Percentiles rank a stretch among this genome's conserved stretches.
These are phyloP conservation scores for Callionymus lyra DNA, from an alignment of 2,113 vertebrate species.

Conservation along the genomic window DNA sequence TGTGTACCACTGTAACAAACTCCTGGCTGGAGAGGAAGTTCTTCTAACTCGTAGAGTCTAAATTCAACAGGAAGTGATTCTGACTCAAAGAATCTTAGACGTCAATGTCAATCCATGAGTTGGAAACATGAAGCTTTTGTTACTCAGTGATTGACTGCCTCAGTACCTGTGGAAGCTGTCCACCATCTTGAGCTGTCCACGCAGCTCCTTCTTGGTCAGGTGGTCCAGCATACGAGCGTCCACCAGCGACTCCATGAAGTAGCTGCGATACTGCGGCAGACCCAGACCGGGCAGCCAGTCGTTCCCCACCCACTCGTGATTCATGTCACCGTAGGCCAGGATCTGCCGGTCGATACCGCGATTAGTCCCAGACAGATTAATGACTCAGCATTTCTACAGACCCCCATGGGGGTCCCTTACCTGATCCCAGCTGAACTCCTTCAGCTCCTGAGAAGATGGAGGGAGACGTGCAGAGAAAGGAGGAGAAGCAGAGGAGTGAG, in stretches of 20 bases:
- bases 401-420: constrained; percentile 48
- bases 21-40: too few species aligned
- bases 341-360: constrained; percentile 63
- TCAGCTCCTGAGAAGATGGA: constrained; percentile 71
- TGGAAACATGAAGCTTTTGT: too few species aligned
- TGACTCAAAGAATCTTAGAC: too few species aligned
- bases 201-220: constrained; percentile 89
- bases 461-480: constrained; percentile 35
- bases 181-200: constrained; percentile 91
- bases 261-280: constrained; percentile 86
- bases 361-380: background rate
- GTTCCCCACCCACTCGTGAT: constrained; percentile 91
- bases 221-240: constrained; percentile 91
- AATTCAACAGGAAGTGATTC: too few species aligned
- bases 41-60: too few species aligned
- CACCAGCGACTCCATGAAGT: constrained; percentile 94
- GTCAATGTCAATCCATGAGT: too few species aligned
- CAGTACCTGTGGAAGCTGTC: constrained; percentile 89
- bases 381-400: background rate
- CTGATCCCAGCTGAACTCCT: constrained; percentile 92
- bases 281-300: constrained; percentile 91
- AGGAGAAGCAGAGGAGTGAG: constrained; percentile 50
- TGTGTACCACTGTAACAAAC: too few species aligned
- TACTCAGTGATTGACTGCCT: background rate
- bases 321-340: constrained; percentile 88